Base-by-base conservation (phyloP, 2,888 invertebrate genomes). In the Lamproptera curius region DNA sequence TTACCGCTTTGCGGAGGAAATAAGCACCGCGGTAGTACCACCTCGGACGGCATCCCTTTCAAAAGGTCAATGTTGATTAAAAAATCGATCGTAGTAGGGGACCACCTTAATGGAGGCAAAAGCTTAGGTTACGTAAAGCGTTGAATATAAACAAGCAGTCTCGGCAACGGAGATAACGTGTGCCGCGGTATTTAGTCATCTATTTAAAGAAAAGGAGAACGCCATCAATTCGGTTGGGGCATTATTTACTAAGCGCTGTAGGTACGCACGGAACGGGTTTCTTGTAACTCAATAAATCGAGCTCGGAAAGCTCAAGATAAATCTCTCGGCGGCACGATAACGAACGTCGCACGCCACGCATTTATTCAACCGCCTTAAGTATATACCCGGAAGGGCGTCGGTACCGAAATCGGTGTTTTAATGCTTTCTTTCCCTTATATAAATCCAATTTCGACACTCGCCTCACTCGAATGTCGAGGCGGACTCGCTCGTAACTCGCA, bases 191-290 rank as follows among this genome's bases (percentile, higher is more conserved):
- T 83, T 86, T 77, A 86, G 79, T 85, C 84, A 86, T 86, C 84
- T 87, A 85, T 86, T 83, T 84, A 80, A 81, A 80, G 82, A 85
- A 80, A n/a, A n/a, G 71, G 78, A 57, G 60, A 76, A 72, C 73
- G 65, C 76, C 82, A 83, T 86, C 75, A 81, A 86, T 86, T 83
- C 80, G 62, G 76, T 70, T 77, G 62, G 67, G 62, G 71, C 78
- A 76, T 85, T 86, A 87, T 85, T 86, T 85, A 86, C 80, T 70
- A 74, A 77, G 76, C 74, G 76, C 76, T 82, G 84, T 76, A 82
- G 79, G 84, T 76, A 84, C 79, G 73, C 85, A 84, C 81, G 83
- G 69, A 85, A 84, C 85, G 82, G 80, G 84, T 85, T 80, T 68
- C 79, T 67, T 73, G 76, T 74, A 73, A 71, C 75, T 63, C 78